Conservation (phyloP, 2,888 invertebrate genomes). For the Phytoseiulus persimilis region DNA sequence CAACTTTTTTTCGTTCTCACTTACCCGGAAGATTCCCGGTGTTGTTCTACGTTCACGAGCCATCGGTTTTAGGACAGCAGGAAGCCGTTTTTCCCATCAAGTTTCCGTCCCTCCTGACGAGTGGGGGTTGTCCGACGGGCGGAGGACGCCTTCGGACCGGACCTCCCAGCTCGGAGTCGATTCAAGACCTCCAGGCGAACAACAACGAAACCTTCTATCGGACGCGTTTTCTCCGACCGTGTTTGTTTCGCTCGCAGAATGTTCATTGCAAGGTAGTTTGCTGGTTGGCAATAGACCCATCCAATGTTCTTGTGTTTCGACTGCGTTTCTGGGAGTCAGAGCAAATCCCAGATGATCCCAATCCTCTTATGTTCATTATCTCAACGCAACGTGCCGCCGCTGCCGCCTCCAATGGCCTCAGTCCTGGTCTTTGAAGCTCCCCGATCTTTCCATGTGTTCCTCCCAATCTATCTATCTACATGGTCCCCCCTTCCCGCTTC, state of each 20-base stretch:
- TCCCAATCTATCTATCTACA: neutral
- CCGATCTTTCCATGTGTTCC: neutral
- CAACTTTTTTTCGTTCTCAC: neutral
- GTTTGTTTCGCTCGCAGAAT: neutral
- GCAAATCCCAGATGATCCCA: slow-evolving; percentile 37
- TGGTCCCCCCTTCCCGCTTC: neutral
- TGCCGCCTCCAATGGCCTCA: neutral
- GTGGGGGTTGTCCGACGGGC: no score
- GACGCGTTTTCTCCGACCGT: neutral
- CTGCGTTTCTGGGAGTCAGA: neutral
- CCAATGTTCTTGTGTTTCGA: slow-evolving; percentile 5
- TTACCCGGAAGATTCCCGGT: neutral
- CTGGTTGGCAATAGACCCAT: neutral
- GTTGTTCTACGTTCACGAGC: neutral
- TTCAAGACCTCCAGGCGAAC: no score
- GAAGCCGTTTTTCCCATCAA: no score
- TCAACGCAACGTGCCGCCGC: slow-evolving; percentile 7
- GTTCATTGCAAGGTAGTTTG: neutral
- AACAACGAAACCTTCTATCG: neutral
- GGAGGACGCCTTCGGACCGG: no score
- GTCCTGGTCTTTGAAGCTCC: neutral
- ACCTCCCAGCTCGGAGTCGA: no score
- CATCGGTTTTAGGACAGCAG: no score
- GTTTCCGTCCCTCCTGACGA: no score
- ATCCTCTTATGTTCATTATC: slow-evolving; percentile 37